phyloP scores from a whole-genome alignment of 2,113 vertebrate species.

The human (Homo sapiens) region DNA sequence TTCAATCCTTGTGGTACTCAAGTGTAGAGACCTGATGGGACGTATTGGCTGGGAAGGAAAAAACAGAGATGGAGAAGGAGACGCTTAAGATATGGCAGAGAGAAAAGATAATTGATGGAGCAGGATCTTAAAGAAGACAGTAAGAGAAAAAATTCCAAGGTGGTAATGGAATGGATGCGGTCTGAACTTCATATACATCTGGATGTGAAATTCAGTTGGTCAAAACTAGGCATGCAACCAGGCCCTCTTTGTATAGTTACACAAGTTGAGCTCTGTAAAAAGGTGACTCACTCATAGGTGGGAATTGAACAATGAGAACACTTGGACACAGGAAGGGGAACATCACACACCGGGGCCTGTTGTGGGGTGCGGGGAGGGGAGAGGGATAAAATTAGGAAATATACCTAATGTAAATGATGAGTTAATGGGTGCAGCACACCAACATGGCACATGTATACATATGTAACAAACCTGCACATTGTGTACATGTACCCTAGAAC shows the following conservation, averaged over 20 bases:
- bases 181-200: not conserved
- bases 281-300: not conserved
- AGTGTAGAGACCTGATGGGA: not conserved
- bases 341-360: too few species aligned
- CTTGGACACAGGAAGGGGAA: too few species aligned
- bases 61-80: not conserved
- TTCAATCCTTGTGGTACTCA: not conserved
- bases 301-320: too few species aligned
- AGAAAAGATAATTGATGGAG: not conserved
- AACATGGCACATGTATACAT: too few species aligned
- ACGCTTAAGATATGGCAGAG: not conserved
- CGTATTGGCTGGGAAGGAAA: not conserved
- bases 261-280: accelerated
- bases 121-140: not conserved
- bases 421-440: too few species aligned
- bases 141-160: not conserved
- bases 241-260: not conserved
- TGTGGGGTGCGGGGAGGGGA: too few species aligned
- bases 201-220: not conserved
- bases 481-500: too few species aligned
- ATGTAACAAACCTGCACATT: too few species aligned
- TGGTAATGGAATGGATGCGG: not conserved
- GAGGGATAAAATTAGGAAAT: too few species aligned
- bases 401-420: too few species aligned
- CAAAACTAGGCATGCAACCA: not conserved